Evolutionary conservation across 2,797 vertebrate species (phyloP).

Genomic region (Crossoptilon crossoptilon): DNA sequence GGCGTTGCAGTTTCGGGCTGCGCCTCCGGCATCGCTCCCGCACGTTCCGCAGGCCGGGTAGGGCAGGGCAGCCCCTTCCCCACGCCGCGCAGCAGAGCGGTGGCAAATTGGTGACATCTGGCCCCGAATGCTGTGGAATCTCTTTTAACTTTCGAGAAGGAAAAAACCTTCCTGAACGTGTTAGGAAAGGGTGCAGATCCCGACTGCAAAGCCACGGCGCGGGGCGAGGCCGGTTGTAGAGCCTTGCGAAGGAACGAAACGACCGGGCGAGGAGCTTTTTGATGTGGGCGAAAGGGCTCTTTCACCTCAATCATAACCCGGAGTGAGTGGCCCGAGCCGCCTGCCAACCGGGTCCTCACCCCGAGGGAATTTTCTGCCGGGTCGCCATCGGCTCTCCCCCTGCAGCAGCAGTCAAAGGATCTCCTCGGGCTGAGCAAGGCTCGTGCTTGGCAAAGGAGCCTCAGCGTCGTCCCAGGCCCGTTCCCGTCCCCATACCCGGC

Average conservation of each 20-base stretch:
- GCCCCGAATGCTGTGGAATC: slow-evolving; percentile 1
- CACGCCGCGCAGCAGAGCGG: slow-evolving; percentile 13
- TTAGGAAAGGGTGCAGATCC: not conserved
- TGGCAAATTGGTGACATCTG: slow-evolving; percentile 61
- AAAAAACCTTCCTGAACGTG: not conserved
- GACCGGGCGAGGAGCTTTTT: not conserved
- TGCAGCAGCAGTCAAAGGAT: not conserved
- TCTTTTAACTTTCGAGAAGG: slow-evolving; percentile 35
- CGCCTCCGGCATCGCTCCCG: not conserved
- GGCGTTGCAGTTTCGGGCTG: slow-evolving; percentile 40
- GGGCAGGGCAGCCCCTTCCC: not conserved
- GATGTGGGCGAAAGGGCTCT: not conserved
- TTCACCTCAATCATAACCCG: not conserved
- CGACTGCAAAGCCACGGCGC: not conserved
- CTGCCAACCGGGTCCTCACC: not conserved
- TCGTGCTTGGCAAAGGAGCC: not conserved
- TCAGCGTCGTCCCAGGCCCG: not conserved
- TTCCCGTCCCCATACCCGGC: not conserved
- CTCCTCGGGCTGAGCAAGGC: not conserved
- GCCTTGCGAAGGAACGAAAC: not conserved
- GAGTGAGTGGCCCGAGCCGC: not conserved
- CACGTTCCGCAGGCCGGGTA: not conserved
- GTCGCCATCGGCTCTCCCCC: not conserved
- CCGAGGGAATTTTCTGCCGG: not conserved
- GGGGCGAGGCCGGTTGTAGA: not conserved